These are phyloP conservation scores for Hermetia illucens DNA, from an alignment of 1,140 invertebrate genomes.

Conservation along the genomic window DNA sequence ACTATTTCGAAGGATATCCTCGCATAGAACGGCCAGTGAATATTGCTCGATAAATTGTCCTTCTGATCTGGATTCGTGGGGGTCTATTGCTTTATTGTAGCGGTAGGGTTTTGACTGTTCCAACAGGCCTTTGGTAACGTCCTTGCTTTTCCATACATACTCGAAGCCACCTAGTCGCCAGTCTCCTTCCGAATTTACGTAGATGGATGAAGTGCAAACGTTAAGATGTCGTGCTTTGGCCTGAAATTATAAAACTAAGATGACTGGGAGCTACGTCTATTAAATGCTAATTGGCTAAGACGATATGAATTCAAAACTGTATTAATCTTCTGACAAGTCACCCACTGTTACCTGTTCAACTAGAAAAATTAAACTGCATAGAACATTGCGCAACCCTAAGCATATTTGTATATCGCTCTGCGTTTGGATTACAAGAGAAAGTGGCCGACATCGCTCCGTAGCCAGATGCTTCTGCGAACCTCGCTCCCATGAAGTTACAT, in stretches of 20 bases:
- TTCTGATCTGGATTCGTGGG: slow-evolving; percentile 43
- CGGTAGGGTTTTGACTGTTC: slow-evolving; percentile 45
- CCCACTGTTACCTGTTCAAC: slow-evolving; percentile 57
- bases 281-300: slow-evolving; percentile 3
- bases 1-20: slow-evolving; percentile 47
- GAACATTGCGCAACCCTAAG: slow-evolving; percentile 57
- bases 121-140: slow-evolving; percentile 49
- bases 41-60: slow-evolving; percentile 54
- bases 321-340: slow-evolving; percentile 1
- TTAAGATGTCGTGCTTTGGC: slow-evolving; percentile 68
- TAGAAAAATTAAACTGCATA: slow-evolving; percentile 62
- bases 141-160: slow-evolving; percentile 53
- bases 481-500: slow-evolving; percentile 63
- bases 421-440: slow-evolving; percentile 43
- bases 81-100: slow-evolving; percentile 51
- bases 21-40: slow-evolving; percentile 63
- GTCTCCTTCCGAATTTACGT: slow-evolving; percentile 60
- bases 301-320: not conserved
- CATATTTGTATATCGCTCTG: slow-evolving; percentile 61
- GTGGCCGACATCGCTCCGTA: slow-evolving; percentile 58
- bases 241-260: slow-evolving; percentile 27
- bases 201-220: slow-evolving; percentile 61
- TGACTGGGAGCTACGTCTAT: not conserved
- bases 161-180: slow-evolving; percentile 76
- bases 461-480: slow-evolving; percentile 55